Evolutionary conservation across 2,888 invertebrate genomes (phyloP).

Genomic region (Cheilosia vernalis): DNA sequence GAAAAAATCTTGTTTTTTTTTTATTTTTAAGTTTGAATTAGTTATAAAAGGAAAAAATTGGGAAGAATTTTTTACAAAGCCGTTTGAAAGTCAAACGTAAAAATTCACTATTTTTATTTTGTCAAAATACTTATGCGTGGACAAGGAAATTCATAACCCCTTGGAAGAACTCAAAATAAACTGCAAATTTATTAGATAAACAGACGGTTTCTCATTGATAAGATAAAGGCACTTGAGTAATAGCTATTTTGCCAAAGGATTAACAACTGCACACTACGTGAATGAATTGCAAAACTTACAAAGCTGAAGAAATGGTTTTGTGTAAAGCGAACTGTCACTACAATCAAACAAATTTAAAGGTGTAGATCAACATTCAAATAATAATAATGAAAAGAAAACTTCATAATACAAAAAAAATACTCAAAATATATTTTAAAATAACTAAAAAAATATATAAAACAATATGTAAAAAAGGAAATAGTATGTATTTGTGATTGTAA

Average conservation of each 20-base stretch:
- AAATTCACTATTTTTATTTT: no score
- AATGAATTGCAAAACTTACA: constrained; percentile 6
- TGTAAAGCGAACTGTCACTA: constrained; percentile 14
- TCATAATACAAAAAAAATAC: constrained; percentile 45
- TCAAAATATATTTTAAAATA: constrained; percentile 57
- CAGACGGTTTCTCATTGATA: constrained; percentile 9
- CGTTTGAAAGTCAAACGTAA: no score
- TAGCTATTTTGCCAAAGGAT: constrained; percentile 26
- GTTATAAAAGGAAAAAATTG: no score
- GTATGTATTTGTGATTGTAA: constrained; percentile 32
- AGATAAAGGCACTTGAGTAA: constrained; percentile 59
- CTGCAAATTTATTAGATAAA: not conserved
- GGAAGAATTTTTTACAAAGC: no score
- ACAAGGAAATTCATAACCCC: not conserved
- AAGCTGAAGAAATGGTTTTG: constrained; percentile 5
- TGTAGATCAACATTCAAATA: constrained; percentile 9
- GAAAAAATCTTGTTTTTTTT: no score
- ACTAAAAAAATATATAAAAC: constrained; percentile 56
- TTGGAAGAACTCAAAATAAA: not conserved
- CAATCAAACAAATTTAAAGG: constrained; percentile 22
- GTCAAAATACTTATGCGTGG: no score
- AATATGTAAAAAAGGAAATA: constrained; percentile 55
- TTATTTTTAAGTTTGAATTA: no score
- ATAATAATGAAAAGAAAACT: constrained; percentile 16
- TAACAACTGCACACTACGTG: not conserved